Percentiles rank a stretch among this genome's conserved stretches.
These are phyloP conservation scores for Selene dorsalis DNA, from an alignment of 2,797 vertebrate species.

Conservation along the genomic window DNA sequence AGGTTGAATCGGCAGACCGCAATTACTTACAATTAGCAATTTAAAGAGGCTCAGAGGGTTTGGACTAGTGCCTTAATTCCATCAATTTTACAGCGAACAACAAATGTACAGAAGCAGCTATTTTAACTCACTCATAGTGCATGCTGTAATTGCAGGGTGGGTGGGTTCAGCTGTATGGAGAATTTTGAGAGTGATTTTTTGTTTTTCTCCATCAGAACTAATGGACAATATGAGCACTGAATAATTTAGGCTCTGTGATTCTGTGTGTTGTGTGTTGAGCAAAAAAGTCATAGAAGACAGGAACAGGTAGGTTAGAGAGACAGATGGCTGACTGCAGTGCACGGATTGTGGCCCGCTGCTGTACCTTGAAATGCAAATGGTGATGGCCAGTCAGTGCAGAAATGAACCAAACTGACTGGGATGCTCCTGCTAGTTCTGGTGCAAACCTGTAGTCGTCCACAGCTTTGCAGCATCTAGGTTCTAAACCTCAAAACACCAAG, in stretches of 20 bases:
- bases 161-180: background rate
- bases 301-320: no score
- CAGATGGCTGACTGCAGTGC: no score
- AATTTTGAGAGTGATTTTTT: constrained; percentile 12
- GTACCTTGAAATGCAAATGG: no score
- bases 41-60: constrained; percentile 61
- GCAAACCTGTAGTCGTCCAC: no score
- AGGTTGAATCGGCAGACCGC: constrained; percentile 44
- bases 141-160: constrained; percentile 12
- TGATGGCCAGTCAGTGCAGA: no score
- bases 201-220: background rate
- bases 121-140: constrained; percentile 55
- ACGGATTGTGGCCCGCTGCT: no score
- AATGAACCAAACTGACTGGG: no score
- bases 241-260: background rate
- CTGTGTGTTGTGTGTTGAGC: background rate
- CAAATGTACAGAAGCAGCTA: constrained; percentile 64
- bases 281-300: no score
- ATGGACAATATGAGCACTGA: background rate
- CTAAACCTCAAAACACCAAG: no score
- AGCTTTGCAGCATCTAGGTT: no score
- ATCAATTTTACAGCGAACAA: constrained; percentile 44
- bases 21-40: constrained; percentile 74
- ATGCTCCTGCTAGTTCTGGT: no score
- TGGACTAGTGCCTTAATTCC: constrained; percentile 43